These are phyloP conservation scores for Gyrodactylus salaris DNA, from an alignment of 1,140 invertebrate genomes.

Conservation along the genomic window DNA sequence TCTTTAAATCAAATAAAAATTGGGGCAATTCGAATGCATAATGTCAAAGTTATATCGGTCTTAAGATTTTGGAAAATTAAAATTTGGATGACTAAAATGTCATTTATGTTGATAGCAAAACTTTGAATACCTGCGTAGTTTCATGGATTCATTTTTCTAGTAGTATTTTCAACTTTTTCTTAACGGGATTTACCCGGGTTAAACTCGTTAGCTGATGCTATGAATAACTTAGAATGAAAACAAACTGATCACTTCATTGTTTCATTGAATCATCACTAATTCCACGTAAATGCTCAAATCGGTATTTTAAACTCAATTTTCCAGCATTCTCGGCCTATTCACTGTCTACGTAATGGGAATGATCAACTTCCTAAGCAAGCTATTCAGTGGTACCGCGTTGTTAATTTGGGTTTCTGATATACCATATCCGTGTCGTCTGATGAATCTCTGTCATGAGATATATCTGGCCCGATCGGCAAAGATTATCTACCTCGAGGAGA, in stretches of 20 bases:
- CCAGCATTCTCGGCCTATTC: background rate
- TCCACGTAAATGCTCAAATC: background rate
- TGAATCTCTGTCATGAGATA: background rate
- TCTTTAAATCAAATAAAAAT: too few species aligned
- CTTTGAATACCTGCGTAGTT: too few species aligned
- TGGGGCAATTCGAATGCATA: too few species aligned
- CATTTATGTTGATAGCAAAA: too few species aligned
- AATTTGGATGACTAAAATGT: too few species aligned
- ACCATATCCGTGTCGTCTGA: background rate
- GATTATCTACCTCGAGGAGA: background rate
- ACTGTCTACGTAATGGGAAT: background rate
- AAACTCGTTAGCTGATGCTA: too few species aligned
- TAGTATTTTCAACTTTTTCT: too few species aligned
- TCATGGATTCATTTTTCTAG: too few species aligned
- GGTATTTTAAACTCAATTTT: background rate
- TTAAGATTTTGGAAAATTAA: too few species aligned
- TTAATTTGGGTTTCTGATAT: background rate
- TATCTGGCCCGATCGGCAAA: background rate
- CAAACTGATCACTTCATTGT: background rate
- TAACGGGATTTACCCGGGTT: too few species aligned
- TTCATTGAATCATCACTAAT: background rate
- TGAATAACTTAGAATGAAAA: background rate
- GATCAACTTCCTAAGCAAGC: background rate
- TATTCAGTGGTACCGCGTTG: background rate
- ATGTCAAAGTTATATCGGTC: too few species aligned